Percentiles rank a stretch among this genome's conserved stretches.
These are phyloP conservation scores for Sardina pilchardus DNA, from an alignment of 2,113 vertebrate genomes.

Conservation along the genomic window DNA sequence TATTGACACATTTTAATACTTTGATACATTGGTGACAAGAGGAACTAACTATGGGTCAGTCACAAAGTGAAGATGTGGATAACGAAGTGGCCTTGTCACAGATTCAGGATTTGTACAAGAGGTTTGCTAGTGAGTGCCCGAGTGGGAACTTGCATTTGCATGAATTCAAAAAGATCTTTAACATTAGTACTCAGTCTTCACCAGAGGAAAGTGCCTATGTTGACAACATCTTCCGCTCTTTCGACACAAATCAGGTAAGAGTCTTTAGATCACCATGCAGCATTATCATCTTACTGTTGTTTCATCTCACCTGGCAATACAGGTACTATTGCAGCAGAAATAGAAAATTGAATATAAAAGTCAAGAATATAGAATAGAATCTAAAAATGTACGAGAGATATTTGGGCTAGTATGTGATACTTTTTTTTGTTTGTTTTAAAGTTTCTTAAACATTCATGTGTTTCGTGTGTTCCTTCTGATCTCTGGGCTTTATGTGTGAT, in stretches of 20 bases:
- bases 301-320: background rate
- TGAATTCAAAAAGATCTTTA: conserved; percentile 82
- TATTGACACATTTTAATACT: background rate
- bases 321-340: background rate
- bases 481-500: background rate
- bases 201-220: conserved; percentile 75
- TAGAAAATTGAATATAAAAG: background rate
- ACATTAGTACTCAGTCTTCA: conserved; percentile 64
- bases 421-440: too few relatives aligned
- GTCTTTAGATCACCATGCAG: background rate
- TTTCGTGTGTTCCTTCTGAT: too few relatives aligned
- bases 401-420: background rate
- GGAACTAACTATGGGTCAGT: conserved; percentile 68
- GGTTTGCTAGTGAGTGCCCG: conserved; percentile 79
- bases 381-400: background rate
- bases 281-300: background rate
- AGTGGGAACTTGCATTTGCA: conserved; percentile 80
- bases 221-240: conserved; percentile 77
- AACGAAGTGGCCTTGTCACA: conserved; percentile 70
- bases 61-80: conserved; percentile 53
- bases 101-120: conserved; percentile 82
- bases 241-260: conserved; percentile 79
- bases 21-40: background rate
- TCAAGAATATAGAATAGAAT: background rate
- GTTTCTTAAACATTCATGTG: too few relatives aligned